Percentiles rank a stretch among this genome's conserved stretches.
Conservation (phyloP, 2,888 invertebrate genomes). For the Proisotoma minuta region DNA sequence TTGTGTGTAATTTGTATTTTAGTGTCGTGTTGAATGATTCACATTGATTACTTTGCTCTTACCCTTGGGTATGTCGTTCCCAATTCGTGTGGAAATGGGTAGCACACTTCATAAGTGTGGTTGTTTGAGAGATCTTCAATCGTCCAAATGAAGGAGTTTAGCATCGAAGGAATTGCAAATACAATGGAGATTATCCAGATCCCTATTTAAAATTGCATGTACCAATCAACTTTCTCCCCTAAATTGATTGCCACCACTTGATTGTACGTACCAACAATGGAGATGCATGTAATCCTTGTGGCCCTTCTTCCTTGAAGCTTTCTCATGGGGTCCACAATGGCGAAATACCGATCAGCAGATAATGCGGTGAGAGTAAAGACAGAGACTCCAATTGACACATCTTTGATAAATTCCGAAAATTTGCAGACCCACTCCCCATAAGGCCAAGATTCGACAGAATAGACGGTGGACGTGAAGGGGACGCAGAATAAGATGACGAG, state of each 20-base stretch:
- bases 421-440: conserved; percentile 78
- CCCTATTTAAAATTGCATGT: neutral
- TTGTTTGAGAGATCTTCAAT: conserved; percentile 6
- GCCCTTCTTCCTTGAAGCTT: conserved; percentile 65
- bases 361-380: conserved; percentile 87
- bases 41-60: too few relatives aligned
- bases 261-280: conserved; percentile 58
- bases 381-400: conserved; percentile 85
- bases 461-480: conserved; percentile 78
- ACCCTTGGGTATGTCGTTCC: conserved; percentile 1
- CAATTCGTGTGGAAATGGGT: conserved; percentile 11
- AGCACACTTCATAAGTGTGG: conserved; percentile 7
- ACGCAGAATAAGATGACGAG: conserved; percentile 73
- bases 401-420: conserved; percentile 77
- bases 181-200: conserved; percentile 14
- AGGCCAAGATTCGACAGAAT: conserved; percentile 55
- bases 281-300: conserved; percentile 63
- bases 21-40: too few relatives aligned
- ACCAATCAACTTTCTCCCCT: neutral
- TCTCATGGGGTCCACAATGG: conserved; percentile 82
- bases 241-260: neutral
- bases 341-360: conserved; percentile 84
- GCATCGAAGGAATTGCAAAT: conserved; percentile 7
- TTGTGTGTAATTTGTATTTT: too few relatives aligned
- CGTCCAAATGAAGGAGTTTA: conserved; percentile 12